phyloP scores from a whole-genome alignment of 2,888 invertebrate genomes.

The Erebia palarica region DNA sequence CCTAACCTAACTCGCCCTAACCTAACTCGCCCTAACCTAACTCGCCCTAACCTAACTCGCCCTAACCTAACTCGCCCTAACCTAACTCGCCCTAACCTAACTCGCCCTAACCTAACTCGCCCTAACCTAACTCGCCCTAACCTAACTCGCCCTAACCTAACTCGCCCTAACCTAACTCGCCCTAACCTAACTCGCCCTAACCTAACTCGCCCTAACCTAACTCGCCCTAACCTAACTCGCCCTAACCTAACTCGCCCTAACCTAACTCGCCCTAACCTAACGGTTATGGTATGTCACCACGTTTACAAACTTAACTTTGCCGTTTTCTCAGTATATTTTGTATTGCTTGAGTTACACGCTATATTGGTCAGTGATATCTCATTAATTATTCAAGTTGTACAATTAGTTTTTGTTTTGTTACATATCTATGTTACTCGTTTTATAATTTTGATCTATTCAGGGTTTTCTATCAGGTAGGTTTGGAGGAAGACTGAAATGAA shows the following conservation, averaged over 20 bases:
- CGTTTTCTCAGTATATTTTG: neutral
- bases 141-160: too few relatives aligned
- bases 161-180: too few relatives aligned
- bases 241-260: slow-evolving; percentile 25
- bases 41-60: too few relatives aligned
- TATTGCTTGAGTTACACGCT: neutral
- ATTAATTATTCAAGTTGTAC: neutral
- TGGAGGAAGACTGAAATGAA: too few relatives aligned
- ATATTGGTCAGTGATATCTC: neutral
- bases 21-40: too few relatives aligned
- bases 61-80: too few relatives aligned
- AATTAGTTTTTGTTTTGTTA: neutral
- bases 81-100: too few relatives aligned
- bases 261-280: slow-evolving; percentile 39
- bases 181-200: too few relatives aligned
- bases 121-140: too few relatives aligned
- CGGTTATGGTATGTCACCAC: neutral
- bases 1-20: too few relatives aligned
- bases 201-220: neutral
- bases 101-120: too few relatives aligned
- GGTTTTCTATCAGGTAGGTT: neutral
- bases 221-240: slow-evolving; percentile 24
- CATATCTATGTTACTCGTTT: neutral
- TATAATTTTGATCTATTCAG: neutral
- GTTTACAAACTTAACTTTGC: slow-evolving; percentile 32